Evolutionary conservation across 2,888 invertebrate genomes (phyloP).

Genomic region (Pseudococcus viburni): DNA sequence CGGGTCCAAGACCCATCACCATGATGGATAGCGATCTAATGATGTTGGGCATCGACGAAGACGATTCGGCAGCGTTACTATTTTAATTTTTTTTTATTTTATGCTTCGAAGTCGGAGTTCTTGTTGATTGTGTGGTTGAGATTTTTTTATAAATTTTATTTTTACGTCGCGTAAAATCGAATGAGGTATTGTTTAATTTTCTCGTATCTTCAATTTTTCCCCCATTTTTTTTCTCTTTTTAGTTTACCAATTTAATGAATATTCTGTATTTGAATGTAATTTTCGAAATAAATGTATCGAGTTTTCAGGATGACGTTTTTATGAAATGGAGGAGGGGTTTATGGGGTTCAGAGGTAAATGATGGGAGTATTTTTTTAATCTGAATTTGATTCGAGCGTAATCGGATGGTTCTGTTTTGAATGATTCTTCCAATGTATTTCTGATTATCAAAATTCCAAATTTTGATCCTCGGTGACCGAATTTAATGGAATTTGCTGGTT

Average conservation of each 20-base stretch:
- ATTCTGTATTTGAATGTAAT: background rate
- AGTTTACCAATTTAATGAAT: conserved; percentile 6
- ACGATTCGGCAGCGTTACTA: conserved; percentile 79
- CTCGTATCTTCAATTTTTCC: background rate
- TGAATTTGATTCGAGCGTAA: too few species aligned
- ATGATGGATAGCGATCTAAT: conserved; percentile 51
- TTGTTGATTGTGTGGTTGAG: conserved; percentile 15
- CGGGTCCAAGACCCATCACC: background rate
- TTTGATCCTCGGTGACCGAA: too few species aligned
- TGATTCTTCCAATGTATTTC: too few species aligned
- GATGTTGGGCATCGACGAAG: conserved; percentile 88
- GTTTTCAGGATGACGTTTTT: background rate
- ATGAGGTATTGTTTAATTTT: background rate
- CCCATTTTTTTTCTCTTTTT: background rate
- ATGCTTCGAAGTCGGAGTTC: background rate
- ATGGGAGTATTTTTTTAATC: too few species aligned
- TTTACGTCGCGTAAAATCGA: background rate
- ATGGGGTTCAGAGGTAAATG: too few species aligned
- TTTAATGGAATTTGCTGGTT: too few species aligned
- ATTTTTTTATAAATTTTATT: conserved; percentile 15
- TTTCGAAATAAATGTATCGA: background rate
- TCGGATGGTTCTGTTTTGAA: too few species aligned
- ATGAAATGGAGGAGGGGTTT: too few species aligned
- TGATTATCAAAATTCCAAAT: too few species aligned
- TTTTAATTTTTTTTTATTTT: conserved; percentile 69